Evolutionary conservation across 1,140 invertebrate species (phyloP).

Genomic region (Goniozus legneri): DNA sequence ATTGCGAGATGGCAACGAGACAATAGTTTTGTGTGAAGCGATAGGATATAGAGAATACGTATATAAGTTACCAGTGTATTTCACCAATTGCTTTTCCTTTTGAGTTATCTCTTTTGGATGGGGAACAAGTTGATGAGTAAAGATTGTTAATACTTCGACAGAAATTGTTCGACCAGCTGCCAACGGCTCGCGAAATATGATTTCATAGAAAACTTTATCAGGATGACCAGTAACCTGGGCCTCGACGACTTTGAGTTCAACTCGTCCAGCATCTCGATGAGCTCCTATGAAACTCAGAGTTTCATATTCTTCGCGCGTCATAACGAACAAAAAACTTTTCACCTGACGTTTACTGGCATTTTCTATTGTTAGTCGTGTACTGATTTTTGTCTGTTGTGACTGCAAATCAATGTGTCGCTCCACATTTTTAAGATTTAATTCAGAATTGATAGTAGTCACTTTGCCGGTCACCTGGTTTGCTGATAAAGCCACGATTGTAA

Average conservation of each 20-base stretch:
- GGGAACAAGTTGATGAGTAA: slow-evolving; percentile 71
- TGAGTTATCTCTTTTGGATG: slow-evolving; percentile 87
- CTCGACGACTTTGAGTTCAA: slow-evolving; percentile 60
- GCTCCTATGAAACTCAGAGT: slow-evolving; percentile 74
- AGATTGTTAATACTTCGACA: slow-evolving; percentile 72
- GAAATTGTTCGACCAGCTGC: slow-evolving; percentile 59
- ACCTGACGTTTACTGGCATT: slow-evolving; percentile 69
- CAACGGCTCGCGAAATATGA: slow-evolving; percentile 63
- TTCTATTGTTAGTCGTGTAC: slow-evolving; percentile 74
- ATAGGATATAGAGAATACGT: slow-evolving; percentile 80
- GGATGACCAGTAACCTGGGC: slow-evolving; percentile 54
- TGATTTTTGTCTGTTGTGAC: slow-evolving; percentile 84
- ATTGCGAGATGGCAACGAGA: slow-evolving; percentile 72
- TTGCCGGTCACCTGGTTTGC: too few relatives aligned
- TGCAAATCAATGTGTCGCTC: slow-evolving; percentile 83
- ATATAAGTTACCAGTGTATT: slow-evolving; percentile 81
- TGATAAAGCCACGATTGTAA: too few relatives aligned
- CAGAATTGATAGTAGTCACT: too few relatives aligned
- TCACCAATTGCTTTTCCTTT: slow-evolving; percentile 89
- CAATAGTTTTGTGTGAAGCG: slow-evolving; percentile 74
- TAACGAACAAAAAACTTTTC: slow-evolving; percentile 67
- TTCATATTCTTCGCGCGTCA: slow-evolving; percentile 62
- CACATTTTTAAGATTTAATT: slow-evolving; percentile 75
- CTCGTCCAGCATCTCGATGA: slow-evolving; percentile 61
- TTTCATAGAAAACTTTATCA: slow-evolving; percentile 58